Evolutionary conservation across 2,888 invertebrate genomes (phyloP).

Genomic region (Elysia crispata): DNA sequence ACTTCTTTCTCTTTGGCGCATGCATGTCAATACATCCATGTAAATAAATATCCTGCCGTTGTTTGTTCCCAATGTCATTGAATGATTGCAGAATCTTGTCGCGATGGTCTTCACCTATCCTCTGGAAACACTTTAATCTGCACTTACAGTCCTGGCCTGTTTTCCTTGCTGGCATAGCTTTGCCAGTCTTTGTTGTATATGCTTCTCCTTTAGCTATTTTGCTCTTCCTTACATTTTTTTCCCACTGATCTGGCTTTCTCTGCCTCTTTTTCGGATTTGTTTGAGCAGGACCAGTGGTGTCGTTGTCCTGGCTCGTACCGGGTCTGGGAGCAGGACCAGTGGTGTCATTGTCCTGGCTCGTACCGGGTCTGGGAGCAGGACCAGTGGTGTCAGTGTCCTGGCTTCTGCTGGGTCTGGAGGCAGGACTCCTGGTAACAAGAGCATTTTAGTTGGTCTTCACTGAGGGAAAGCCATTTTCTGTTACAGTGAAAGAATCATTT

Average conservation of each 20-base stretch:
- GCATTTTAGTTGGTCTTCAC: conserved; percentile 1
- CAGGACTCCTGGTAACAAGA: conserved; percentile 9
- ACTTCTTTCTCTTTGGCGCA: conserved; percentile 15
- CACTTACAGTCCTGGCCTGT: conserved; percentile 18
- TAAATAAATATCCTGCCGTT: conserved; percentile 30
- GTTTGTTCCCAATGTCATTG: conserved; percentile 25
- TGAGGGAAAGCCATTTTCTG: conserved; percentile 4
- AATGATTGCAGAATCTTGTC: conserved; percentile 16
- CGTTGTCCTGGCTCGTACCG: conserved; percentile 1
- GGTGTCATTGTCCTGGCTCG: conserved; percentile 4
- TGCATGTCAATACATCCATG: conserved; percentile 23
- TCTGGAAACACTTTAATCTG: conserved; percentile 18
- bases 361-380: conserved; percentile 4
- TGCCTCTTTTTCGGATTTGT: conserved; percentile 26
- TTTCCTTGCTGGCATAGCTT: conserved; percentile 20
- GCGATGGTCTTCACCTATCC: background rate
- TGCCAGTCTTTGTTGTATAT: conserved; percentile 29
- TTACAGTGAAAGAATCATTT: conserved; percentile 4
- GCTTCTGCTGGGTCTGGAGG: conserved; percentile 9
- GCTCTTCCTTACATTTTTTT: conserved; percentile 16
- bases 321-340: conserved; percentile 9
- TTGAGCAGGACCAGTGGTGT: conserved; percentile 9
- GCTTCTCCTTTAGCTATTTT: conserved; percentile 29
- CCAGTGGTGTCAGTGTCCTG: conserved; percentile 9
- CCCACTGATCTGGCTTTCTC: conserved; percentile 3